These are phyloP conservation scores for Gymnorhina tibicen DNA, from an alignment of 2,113 vertebrate species.

Conservation along the genomic window DNA sequence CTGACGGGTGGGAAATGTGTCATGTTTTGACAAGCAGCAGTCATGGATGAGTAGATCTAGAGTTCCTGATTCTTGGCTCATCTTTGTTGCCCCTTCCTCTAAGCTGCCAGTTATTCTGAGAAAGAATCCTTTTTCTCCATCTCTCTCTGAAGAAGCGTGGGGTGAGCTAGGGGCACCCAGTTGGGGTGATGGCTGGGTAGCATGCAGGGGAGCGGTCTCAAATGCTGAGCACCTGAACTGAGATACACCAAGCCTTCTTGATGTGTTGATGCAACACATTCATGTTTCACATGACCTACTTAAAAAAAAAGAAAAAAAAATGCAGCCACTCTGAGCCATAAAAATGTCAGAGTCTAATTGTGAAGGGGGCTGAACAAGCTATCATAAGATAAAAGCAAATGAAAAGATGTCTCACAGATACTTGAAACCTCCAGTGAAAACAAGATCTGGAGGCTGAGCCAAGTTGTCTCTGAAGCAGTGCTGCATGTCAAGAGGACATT, in stretches of 20 bases:
- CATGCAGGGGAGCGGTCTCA: neutral
- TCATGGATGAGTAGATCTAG: neutral
- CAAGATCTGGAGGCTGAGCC: neutral
- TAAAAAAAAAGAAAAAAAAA: neutral
- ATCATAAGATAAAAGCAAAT: constrained; percentile 41
- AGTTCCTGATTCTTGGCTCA: neutral
- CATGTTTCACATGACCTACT: neutral
- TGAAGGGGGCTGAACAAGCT: neutral
- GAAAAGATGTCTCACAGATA: neutral
- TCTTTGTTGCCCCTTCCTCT: neutral
- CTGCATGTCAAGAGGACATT: neutral
- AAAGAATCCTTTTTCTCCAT: neutral
- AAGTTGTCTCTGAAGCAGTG: neutral
- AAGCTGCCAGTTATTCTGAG: neutral
- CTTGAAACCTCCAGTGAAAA: constrained; percentile 25
- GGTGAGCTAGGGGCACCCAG: neutral
- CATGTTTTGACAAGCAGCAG: neutral
- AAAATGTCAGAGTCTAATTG: constrained; percentile 7
- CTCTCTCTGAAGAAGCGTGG: neutral
- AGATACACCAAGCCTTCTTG: neutral
- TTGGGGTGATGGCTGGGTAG: neutral
- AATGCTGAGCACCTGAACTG: neutral
- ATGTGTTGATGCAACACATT: neutral
- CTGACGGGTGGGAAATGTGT: neutral
- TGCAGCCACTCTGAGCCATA: neutral